Percentiles rank a stretch among this genome's conserved stretches.
Evolutionary conservation across 2,113 vertebrate species (phyloP).

Genomic region (Eublepharis macularius): DNA sequence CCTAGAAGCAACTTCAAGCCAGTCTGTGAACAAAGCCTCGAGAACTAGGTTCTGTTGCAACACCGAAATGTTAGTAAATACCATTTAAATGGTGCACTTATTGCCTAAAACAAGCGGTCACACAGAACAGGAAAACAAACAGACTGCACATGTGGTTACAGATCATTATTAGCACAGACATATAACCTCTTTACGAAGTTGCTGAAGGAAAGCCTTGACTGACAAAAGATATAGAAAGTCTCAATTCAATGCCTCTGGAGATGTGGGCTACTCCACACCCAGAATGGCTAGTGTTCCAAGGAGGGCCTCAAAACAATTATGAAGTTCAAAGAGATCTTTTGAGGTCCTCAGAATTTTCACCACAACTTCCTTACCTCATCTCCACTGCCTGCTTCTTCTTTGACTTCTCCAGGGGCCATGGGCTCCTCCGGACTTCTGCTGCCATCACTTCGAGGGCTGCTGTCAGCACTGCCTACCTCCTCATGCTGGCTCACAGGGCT

Average conservation of each 20-base stretch:
- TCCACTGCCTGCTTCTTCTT: not conserved
- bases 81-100: too few relatives aligned
- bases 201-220: too few relatives aligned
- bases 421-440: not conserved
- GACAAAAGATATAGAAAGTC: not conserved
- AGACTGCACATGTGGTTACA: not conserved
- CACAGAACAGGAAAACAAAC: too few relatives aligned
- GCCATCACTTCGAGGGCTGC: not conserved
- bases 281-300: not conserved
- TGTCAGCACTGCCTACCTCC: not conserved
- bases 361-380: not conserved
- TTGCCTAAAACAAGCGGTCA: too few relatives aligned
- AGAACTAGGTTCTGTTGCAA: too few relatives aligned
- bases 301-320: too few relatives aligned
- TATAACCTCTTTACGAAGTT: not conserved
- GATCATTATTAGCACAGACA: not conserved
- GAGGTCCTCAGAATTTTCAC: rapidly evolving
- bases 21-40: too few relatives aligned
- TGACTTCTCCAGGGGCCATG: not conserved
- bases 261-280: not conserved
- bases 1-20: too few relatives aligned
- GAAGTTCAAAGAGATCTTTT: not conserved
- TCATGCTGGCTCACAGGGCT: not conserved
- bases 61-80: too few relatives aligned
- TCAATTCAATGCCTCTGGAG: not conserved